These are phyloP conservation scores for Mayetiola destructor DNA, from an alignment of 2,888 invertebrate species.

Conservation along the genomic window DNA sequence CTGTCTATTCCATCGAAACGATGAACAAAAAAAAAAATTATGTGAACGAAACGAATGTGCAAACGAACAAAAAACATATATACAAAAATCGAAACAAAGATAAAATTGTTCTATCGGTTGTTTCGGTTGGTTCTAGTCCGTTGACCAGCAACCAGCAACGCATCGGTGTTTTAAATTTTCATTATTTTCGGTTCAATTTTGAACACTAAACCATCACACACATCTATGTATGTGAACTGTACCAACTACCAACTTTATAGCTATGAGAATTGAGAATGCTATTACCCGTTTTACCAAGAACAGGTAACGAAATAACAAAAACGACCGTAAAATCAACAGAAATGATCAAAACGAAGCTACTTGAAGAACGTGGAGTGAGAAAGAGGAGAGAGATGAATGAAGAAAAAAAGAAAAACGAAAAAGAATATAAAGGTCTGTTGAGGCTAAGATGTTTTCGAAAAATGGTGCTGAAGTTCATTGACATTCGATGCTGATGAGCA, in stretches of 20 bases:
- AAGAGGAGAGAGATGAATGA: too few relatives aligned
- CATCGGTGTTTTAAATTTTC: neutral
- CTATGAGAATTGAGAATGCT: neutral
- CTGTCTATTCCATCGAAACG: too few relatives aligned
- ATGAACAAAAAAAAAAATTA: neutral
- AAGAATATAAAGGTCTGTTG: too few relatives aligned
- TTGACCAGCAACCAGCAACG: neutral
- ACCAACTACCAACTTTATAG: neutral
- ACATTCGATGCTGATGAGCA: too few relatives aligned
- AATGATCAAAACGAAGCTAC: neutral
- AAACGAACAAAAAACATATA: neutral
- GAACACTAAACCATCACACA: neutral
- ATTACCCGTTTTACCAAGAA: neutral
- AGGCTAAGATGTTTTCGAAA: too few relatives aligned
- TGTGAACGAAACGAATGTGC: neutral
- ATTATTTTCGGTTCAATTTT: neutral
- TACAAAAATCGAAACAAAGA: neutral
- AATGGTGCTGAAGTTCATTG: too few relatives aligned
- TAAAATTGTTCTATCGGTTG: slow-evolving; percentile 3
- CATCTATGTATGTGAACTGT: neutral
- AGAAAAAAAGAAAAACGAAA: too few relatives aligned
- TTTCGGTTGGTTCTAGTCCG: slow-evolving; percentile 9
- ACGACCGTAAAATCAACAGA: neutral
- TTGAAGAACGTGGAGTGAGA: neutral
- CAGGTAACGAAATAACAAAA: neutral